phyloP scores from a whole-genome alignment of 2,113 vertebrate genomes.

The Aspiorhynchus laticeps region DNA sequence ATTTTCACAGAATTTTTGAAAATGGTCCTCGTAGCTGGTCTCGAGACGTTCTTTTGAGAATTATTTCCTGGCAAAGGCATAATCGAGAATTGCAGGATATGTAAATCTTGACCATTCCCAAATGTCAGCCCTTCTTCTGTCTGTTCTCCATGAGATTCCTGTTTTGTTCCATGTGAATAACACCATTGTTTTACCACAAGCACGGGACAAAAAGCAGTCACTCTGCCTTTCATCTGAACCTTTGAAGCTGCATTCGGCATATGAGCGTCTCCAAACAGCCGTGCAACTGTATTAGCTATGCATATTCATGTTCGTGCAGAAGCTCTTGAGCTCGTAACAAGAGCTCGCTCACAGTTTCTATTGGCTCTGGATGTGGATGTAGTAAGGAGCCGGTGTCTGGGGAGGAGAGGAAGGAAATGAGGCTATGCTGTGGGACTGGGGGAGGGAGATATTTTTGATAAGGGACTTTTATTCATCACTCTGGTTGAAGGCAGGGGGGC shows the following conservation, averaged over 20 bases:
- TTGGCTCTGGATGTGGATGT: constrained; percentile 37
- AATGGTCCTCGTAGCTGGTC: not conserved
- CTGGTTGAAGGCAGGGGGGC: constrained; percentile 22
- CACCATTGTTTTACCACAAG: constrained; percentile 46
- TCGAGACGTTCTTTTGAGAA: constrained; percentile 17
- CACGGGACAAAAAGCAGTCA: constrained; percentile 41
- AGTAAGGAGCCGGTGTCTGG: constrained; percentile 40
- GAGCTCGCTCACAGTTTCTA: constrained; percentile 33
- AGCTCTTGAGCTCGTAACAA: constrained; percentile 30
- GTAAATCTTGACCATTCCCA: constrained; percentile 72
- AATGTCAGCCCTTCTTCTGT: constrained; percentile 67
- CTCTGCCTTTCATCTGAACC: constrained; percentile 32
- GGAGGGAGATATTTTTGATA: constrained; percentile 56
- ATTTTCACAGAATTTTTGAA: not conserved
- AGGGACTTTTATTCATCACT: constrained; percentile 59
- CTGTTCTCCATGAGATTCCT: constrained; percentile 38
- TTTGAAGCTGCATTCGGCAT: constrained; percentile 38
- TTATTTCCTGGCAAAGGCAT: constrained; percentile 46
- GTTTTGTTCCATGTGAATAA: constrained; percentile 54
- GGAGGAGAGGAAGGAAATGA: constrained; percentile 54
- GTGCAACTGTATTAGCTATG: constrained; percentile 38
- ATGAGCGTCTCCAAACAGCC: constrained; percentile 52
- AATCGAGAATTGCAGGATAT: constrained; percentile 64
- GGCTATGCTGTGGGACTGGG: constrained; percentile 47
- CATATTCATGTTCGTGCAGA: constrained; percentile 51